Percentiles rank a stretch among this genome's conserved stretches.
Evolutionary conservation across 2,888 invertebrate species (phyloP).

Genomic region (Tachina grossa): DNA sequence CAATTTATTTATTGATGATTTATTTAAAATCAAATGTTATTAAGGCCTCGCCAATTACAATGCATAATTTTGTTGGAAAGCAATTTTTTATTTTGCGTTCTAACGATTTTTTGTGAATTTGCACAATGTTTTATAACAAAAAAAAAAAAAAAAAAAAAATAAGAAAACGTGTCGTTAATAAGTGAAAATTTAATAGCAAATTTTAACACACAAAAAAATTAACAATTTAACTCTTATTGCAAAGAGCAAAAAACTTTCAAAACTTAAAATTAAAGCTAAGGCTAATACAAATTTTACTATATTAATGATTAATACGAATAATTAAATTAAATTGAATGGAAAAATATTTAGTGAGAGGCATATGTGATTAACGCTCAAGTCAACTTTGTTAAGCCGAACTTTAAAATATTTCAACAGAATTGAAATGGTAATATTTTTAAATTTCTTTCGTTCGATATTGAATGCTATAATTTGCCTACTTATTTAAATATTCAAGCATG

Average conservation of each 20-base stretch:
- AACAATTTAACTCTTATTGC: neutral
- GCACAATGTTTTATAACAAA: neutral
- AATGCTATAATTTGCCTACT: no score
- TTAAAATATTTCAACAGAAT: no score
- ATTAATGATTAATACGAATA: no score
- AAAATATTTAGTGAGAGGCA: no score
- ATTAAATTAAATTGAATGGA: no score
- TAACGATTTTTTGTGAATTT: conserved; percentile 16
- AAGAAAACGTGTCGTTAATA: conserved; percentile 1
- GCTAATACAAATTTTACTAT: no score
- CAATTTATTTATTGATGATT: conserved; percentile 43
- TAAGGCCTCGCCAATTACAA: conserved; percentile 30
- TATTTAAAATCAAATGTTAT: conserved; percentile 39
- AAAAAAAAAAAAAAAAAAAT: no score
- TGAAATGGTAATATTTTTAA: no score
- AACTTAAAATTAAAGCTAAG: neutral
- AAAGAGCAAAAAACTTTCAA: neutral
- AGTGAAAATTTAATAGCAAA: neutral
- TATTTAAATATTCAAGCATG: no score
- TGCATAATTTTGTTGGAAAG: conserved; percentile 13
- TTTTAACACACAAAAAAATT: neutral
- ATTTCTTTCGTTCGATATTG: no score
- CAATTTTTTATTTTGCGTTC: conserved; percentile 2
- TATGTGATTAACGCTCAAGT: no score
- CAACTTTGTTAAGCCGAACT: no score